phyloP scores from a whole-genome alignment of 2,888 invertebrate genomes.

The Drosophila algonquin region DNA sequence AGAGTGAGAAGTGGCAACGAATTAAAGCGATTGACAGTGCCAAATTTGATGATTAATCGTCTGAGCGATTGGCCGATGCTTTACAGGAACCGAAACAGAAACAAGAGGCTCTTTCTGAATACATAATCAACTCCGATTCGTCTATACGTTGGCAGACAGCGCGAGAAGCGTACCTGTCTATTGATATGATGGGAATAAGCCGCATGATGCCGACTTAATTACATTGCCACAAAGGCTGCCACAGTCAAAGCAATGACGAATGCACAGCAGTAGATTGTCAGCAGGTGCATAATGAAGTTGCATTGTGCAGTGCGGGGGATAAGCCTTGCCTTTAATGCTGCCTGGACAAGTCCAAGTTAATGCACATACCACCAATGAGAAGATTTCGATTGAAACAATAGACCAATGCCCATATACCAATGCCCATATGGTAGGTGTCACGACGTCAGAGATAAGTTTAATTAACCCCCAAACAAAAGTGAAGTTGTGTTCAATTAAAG shows the following conservation, averaged over 20 bases:
- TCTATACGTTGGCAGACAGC: slow-evolving; percentile 23
- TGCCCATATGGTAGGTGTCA: background rate
- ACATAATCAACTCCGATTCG: background rate
- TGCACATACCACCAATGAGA: slow-evolving; percentile 26
- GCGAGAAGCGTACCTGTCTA: slow-evolving; percentile 48
- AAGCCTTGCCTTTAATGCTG: slow-evolving; percentile 42
- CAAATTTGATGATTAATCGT: slow-evolving; percentile 77
- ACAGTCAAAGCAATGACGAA: slow-evolving; percentile 32
- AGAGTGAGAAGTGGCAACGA: background rate
- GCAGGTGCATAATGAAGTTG: slow-evolving; percentile 28
- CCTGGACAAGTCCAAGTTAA: slow-evolving; percentile 50
- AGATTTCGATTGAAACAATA: no score
- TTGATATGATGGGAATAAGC: slow-evolving; percentile 53
- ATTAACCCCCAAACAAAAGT: slow-evolving; percentile 21
- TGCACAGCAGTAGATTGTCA: background rate
- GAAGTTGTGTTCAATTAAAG: slow-evolving; percentile 19
- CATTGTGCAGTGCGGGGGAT: slow-evolving; percentile 48
- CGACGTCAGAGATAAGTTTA: slow-evolving; percentile 11
- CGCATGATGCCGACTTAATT: slow-evolving; percentile 61
- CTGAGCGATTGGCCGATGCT: slow-evolving; percentile 58
- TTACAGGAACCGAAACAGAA: slow-evolving; percentile 39
- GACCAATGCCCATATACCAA: no score
- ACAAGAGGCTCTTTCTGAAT: background rate
- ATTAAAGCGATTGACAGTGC: slow-evolving; percentile 46
- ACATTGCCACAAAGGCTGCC: slow-evolving; percentile 51